phyloP scores from a whole-genome alignment of 2,797 vertebrate genomes.

The Phoeniculus purpureus region DNA sequence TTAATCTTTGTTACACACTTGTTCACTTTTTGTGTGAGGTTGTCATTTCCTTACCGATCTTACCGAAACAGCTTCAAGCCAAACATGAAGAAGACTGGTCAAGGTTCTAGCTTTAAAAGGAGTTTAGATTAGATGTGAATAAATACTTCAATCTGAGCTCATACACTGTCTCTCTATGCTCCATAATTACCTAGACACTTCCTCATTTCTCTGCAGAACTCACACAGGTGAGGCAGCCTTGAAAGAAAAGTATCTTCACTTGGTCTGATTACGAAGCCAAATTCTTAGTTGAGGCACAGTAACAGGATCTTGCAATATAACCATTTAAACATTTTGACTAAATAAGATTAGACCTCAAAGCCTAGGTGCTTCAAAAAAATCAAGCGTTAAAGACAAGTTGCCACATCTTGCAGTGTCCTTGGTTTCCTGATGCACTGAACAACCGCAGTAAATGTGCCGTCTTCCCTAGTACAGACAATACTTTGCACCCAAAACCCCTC shows the following conservation, averaged over 20 bases:
- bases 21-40: background rate
- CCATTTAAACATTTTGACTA: constrained; percentile 7
- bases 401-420: background rate
- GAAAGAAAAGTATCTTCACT: background rate
- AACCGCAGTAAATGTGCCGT: background rate
- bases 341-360: constrained; percentile 1
- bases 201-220: constrained; percentile 13
- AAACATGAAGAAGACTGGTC: background rate
- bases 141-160: constrained; percentile 28
- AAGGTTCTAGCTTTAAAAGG: background rate
- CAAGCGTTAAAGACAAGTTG: background rate
- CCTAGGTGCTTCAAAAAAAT: background rate
- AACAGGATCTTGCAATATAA: background rate
- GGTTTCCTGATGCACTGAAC: background rate
- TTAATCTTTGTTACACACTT: background rate
- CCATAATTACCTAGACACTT: constrained; percentile 21
- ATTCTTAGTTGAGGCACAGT: background rate
- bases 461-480: background rate
- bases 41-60: background rate
- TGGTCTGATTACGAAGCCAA: constrained; percentile 35
- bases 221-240: constrained; percentile 7
- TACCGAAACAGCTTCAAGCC: background rate
- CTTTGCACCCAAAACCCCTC: background rate
- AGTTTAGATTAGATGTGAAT: constrained; percentile 8
- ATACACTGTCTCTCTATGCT: background rate